phyloP scores from a whole-genome alignment of 2,113 vertebrate species.

The Notarius quadriscutis region DNA sequence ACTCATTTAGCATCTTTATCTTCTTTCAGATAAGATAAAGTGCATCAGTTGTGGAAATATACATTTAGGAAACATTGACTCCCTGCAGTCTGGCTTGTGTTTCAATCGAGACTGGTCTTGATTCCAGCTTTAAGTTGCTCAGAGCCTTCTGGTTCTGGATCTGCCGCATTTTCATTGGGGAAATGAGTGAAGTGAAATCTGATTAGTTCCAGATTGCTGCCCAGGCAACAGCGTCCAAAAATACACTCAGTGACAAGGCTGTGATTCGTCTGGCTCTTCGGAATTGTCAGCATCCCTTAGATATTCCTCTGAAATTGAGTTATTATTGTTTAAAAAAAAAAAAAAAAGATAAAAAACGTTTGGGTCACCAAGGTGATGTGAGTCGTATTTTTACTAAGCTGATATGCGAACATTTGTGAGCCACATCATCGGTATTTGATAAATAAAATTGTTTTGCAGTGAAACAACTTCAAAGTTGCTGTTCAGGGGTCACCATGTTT shows the following conservation, averaged over 20 bases:
- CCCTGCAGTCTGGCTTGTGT: not conserved
- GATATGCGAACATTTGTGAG: not conserved
- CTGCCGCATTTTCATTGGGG: conserved; percentile 25
- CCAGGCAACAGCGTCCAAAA: conserved; percentile 38
- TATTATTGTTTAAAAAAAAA: not conserved
- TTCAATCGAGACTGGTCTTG: not conserved
- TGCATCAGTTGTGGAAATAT: not conserved
- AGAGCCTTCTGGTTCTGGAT: conserved; percentile 37
- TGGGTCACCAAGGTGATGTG: not conserved
- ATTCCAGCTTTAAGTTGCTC: conserved; percentile 22
- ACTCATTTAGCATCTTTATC: conserved; percentile 11
- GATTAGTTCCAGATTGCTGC: conserved; percentile 41
- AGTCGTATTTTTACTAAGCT: not conserved
- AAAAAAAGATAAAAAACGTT: not conserved
- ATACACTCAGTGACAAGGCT: conserved; percentile 18
- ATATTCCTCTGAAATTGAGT: not conserved
- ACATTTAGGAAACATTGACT: not conserved
- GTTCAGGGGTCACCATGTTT: not conserved
- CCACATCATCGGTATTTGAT: not conserved
- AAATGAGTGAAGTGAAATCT: conserved; percentile 24
- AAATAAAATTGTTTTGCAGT: not conserved
- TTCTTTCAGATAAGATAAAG: conserved; percentile 3
- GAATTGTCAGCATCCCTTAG: not conserved
- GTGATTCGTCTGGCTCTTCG: conserved; percentile 6
- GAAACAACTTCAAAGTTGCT: not conserved